These are phyloP conservation scores for Myotis davidii DNA, from an alignment of 2,113 vertebrate species.

Conservation along the genomic window DNA sequence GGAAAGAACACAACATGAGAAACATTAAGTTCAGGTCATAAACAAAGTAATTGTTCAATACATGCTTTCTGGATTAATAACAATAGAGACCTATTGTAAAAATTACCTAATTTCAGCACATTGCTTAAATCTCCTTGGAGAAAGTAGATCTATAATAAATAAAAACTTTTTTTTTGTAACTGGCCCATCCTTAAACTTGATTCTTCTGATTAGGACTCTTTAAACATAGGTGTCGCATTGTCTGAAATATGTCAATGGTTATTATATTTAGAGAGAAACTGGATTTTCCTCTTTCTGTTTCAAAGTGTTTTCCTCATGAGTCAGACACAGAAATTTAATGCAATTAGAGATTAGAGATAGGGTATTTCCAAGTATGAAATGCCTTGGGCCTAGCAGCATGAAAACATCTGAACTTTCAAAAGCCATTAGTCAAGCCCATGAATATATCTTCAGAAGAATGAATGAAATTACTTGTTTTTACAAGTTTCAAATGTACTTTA, in stretches of 20 bases:
- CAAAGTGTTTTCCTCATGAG: conserved; percentile 61
- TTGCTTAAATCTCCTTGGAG: neutral
- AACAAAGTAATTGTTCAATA: neutral
- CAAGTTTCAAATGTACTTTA: conserved; percentile 26
- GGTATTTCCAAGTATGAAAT: conserved; percentile 68
- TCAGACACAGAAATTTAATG: conserved; percentile 65
- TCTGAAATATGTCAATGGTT: conserved; percentile 19
- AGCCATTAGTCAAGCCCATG: conserved; percentile 41
- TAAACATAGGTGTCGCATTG: neutral
- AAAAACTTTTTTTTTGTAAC: neutral
- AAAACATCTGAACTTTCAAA: conserved; percentile 69
- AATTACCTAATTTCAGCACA: neutral
- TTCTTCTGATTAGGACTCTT: neutral
- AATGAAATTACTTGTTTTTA: conserved; percentile 58
- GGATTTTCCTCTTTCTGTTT: conserved; percentile 56
- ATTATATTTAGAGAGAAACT: conserved; percentile 42
- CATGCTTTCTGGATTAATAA: neutral
- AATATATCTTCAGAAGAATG: conserved; percentile 41
- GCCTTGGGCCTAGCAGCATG: neutral
- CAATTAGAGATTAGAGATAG: conserved; percentile 59
- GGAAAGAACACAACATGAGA: neutral
- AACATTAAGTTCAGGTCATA: neutral
- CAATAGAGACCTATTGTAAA: neutral
- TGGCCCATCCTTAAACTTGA: neutral
- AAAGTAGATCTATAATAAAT: neutral